Conservation (phyloP, 2,888 invertebrate species). For the Stomorhina lunata region DNA sequence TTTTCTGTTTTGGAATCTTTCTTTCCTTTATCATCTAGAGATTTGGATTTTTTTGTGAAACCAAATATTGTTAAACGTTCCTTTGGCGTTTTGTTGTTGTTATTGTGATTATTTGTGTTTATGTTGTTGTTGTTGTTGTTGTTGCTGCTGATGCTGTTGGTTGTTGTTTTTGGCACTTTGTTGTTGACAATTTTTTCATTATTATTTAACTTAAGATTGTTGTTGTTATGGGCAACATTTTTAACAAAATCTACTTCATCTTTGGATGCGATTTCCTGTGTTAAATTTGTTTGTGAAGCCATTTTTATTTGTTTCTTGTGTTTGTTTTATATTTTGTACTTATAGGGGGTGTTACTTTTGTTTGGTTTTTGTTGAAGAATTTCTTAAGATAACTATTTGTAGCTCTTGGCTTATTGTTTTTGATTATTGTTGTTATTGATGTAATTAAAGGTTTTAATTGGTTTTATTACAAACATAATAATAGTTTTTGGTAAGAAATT, state of each 20-base stretch:
- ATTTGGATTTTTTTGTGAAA: slow-evolving; percentile 70
- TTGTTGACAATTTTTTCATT: slow-evolving; percentile 66
- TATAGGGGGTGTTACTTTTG: not conserved
- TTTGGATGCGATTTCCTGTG: slow-evolving; percentile 65
- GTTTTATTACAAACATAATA: slow-evolving; percentile 1
- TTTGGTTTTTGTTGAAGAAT: not conserved
- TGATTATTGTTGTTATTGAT: not conserved
- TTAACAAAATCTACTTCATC: slow-evolving; percentile 78
- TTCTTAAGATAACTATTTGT: not conserved
- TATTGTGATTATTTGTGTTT: slow-evolving; percentile 38
- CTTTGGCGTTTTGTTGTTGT: slow-evolving; percentile 63
- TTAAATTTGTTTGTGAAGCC: slow-evolving; percentile 34
- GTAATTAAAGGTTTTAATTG: not conserved
- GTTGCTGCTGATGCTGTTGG: slow-evolving; percentile 10
- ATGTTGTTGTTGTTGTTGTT: slow-evolving; percentile 16
- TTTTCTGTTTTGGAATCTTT: slow-evolving; percentile 45
- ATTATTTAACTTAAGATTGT: slow-evolving; percentile 70
- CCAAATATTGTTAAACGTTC: slow-evolving; percentile 71
- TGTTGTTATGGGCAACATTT: slow-evolving; percentile 68
- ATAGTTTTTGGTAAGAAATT: not conserved
- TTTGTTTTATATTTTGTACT: slow-evolving; percentile 40
- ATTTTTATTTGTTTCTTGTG: slow-evolving; percentile 9
- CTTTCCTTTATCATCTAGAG: slow-evolving; percentile 40
- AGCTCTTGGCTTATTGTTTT: too few species aligned
- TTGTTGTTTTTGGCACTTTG: slow-evolving; percentile 39